Evolutionary conservation across 2,113 vertebrate genomes (phyloP), one percentile per base, ranked within the genome.

Genomic region (Xiphophorus maculatus): DNA sequence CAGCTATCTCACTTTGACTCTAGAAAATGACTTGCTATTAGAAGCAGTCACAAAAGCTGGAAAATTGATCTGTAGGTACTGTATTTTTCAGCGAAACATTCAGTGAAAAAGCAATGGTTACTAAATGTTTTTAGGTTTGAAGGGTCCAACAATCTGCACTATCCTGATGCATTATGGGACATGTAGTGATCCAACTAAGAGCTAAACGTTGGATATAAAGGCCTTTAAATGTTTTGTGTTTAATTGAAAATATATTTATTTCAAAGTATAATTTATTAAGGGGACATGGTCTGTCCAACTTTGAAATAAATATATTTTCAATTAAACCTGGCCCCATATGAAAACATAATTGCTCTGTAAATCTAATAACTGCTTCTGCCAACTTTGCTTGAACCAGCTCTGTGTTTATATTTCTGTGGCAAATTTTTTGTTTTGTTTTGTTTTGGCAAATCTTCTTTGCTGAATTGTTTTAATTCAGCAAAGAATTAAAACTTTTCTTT

Each of bases 21-120:
- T 63, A 37, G 30, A 69, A 29, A 13, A 22, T 66, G 61, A 73
- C 63, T 79, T 68, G 68, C 37, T 28, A 14, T 66, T 69, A 54
- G 35, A 71, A 83, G 70, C 14, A 61, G 28, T 42, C 17, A 28
- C 10, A 30, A 66, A 3, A 0, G 4, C 27, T 40, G 22, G 25
- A 42, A 76, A 67, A 64, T 77, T 17, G 62, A 19, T 61, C 22
- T 17, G n/a, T 54, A 51, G 13, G 13, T 12, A 61, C 13, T 25
- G 17, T n/a, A 54, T n/a, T 54, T 54, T 58, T n/a, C 51, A 25
- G 7, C 1, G 0, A 42, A n/a, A 58, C 10, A 2, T 22, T n/a
- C 51, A 58, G 7, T 58, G 3, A 22, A 2, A 17, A 58, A n/a
- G 10, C 0, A n/a, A n/a, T 25, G 22, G 19, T 22, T 58, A 10